A percentile compares a stretch with the other conserved stretches of the same genome.
These are phyloP conservation scores for Volucella inanis DNA, from an alignment of 2,888 invertebrate species.

Conservation along the genomic window DNA sequence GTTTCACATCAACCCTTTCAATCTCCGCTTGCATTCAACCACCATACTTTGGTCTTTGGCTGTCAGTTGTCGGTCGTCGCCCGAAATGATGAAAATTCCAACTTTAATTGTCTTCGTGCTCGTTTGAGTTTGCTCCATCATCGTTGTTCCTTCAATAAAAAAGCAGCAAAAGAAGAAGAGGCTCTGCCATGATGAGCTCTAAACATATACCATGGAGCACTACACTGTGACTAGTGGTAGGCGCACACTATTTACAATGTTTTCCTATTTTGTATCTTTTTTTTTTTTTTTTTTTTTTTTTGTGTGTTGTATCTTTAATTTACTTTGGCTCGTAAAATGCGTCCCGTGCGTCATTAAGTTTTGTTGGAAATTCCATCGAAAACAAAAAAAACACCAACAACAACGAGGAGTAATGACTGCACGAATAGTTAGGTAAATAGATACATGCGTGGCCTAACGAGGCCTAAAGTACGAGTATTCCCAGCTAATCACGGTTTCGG, in stretches of 20 bases:
- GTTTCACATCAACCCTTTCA: background rate
- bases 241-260: conserved; percentile 1
- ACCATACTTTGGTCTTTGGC: too few species aligned
- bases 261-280: conserved; percentile 26
- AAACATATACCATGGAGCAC: too few species aligned
- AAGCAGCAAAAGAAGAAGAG: too few species aligned
- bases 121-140: background rate
- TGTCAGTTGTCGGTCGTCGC: background rate
- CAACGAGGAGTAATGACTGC: background rate
- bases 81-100: conserved; percentile 23
- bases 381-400: background rate
- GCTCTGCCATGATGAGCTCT: too few species aligned
- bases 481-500: background rate
- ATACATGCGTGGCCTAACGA: too few species aligned
- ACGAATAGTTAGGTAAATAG: too few species aligned
- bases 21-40: too few species aligned
- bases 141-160: too few species aligned
- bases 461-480: background rate
- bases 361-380: conserved; percentile 36
- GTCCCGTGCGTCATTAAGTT: conserved; percentile 42
- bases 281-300: conserved; percentile 22
- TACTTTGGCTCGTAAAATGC: conserved; percentile 35
- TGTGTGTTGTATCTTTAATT: conserved; percentile 36
- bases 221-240: too few species aligned
- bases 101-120: conserved; percentile 10